These are phyloP conservation scores for Aethina tumida DNA, from an alignment of 1,140 invertebrate genomes.

Conservation along the genomic window DNA sequence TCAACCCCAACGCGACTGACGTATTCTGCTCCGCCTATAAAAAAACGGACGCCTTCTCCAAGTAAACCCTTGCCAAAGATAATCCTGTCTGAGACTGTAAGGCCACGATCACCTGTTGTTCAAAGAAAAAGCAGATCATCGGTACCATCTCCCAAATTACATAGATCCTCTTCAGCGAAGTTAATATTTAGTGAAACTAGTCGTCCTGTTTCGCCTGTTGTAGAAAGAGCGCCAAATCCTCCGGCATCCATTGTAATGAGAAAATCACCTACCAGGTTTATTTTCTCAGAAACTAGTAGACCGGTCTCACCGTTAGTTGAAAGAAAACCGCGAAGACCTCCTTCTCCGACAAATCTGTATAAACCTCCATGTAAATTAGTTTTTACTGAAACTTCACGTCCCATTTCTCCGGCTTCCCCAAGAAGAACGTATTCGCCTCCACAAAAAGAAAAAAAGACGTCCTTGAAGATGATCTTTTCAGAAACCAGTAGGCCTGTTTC, in stretches of 20 bases:
- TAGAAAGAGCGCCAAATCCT: too few species aligned
- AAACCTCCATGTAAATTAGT: slow-evolving; percentile 13
- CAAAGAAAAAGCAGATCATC: too few species aligned
- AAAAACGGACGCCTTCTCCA: too few species aligned
- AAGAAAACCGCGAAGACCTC: slow-evolving; percentile 10
- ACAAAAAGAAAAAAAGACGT: too few species aligned
- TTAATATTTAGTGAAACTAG: slow-evolving; percentile 22
- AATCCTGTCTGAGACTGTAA: too few species aligned
- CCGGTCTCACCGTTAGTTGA: slow-evolving; percentile 26
- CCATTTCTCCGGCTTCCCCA: slow-evolving; percentile 22
- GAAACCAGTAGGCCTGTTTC: slow-evolving; percentile 35
- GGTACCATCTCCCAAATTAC: too few species aligned
- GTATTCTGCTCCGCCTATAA: too few species aligned
- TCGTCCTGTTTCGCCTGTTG: slow-evolving; percentile 22
- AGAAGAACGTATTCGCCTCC: slow-evolving; percentile 29
- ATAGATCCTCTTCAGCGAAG: slow-evolving; percentile 14
- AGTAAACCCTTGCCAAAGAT: too few species aligned
- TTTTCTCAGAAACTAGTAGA: slow-evolving; percentile 35
- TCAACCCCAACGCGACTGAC: too few species aligned
- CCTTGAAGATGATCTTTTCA: slow-evolving; percentile 34
- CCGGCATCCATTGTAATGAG: slow-evolving; percentile 24
- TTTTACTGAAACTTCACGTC: slow-evolving; percentile 24
- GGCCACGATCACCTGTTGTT: too few species aligned
- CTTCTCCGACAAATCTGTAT: too few species aligned
- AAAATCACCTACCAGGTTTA: slow-evolving; percentile 31